These are phyloP conservation scores for Dipodomys merriami DNA, from an alignment of 2,113 vertebrate genomes.

Conservation along the genomic window DNA sequence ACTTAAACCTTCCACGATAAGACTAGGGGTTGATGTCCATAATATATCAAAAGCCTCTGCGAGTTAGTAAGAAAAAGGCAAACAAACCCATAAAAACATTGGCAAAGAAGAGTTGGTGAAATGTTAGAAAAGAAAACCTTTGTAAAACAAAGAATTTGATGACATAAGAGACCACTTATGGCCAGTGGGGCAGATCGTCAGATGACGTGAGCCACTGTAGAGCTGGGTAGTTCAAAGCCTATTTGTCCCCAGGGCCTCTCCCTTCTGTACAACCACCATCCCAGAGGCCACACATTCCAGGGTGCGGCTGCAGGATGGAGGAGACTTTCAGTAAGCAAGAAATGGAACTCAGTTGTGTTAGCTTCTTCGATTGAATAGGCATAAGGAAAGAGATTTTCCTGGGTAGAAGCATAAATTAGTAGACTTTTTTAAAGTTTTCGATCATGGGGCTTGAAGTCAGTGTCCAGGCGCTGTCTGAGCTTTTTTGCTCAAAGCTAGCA, in stretches of 20 bases:
- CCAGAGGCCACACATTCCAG: background rate
- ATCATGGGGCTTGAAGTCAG: too few relatives aligned
- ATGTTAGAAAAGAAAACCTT: background rate
- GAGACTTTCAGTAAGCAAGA: background rate
- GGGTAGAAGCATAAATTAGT: background rate
- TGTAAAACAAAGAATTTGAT: background rate
- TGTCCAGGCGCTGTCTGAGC: too few relatives aligned
- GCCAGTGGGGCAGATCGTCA: too few relatives aligned
- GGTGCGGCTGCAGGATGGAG: too few relatives aligned
- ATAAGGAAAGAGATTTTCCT: rapidly evolving
- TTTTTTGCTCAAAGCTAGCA: too few relatives aligned
- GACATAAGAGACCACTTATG: background rate
- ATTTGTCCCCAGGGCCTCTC: background rate
- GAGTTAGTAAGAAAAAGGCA: background rate
- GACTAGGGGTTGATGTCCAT: background rate
- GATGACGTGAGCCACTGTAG: background rate
- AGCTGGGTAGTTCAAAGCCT: background rate
- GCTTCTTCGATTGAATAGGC: background rate
- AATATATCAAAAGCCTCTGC: background rate
- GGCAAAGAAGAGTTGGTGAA: background rate
- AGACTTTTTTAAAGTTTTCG: background rate
- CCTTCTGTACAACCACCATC: background rate
- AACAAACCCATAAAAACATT: background rate
- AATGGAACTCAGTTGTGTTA: background rate
- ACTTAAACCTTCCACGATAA: background rate